These are phyloP conservation scores for Sphaeridia pumilis DNA, from an alignment of 2,888 invertebrate species.

Conservation along the genomic window DNA sequence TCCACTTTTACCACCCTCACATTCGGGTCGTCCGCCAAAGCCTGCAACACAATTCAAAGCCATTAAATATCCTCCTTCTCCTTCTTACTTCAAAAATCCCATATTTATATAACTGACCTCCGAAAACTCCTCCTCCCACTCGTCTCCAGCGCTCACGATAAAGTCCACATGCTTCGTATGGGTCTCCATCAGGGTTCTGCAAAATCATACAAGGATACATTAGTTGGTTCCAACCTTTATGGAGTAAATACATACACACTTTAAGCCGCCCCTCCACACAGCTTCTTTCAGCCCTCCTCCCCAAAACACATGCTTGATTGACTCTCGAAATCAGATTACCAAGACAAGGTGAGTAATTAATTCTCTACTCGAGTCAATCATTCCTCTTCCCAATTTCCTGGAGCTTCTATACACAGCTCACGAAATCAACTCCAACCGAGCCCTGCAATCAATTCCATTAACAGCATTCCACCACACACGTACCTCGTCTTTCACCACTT, in stretches of 20 bases:
- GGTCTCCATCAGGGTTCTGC: conserved; percentile 12
- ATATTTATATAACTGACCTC: conserved; percentile 19
- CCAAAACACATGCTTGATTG: background rate
- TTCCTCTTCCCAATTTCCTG: no score
- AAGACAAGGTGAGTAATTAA: background rate
- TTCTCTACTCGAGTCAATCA: no score
- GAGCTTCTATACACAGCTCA: no score
- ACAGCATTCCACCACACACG: no score
- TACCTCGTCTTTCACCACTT: no score
- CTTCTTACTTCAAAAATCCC: background rate
- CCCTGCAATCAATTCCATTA: no score
- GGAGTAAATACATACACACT: background rate
- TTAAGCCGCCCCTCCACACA: background rate
- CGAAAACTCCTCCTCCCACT: conserved; percentile 22
- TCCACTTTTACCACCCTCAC: conserved; percentile 14
- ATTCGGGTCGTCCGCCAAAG: conserved; percentile 25
- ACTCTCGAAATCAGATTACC: background rate
- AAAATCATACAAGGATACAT: background rate
- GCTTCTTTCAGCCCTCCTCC: background rate
- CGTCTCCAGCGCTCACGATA: conserved; percentile 9
- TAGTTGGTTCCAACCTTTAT: no score
- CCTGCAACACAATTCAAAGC: conserved; percentile 11
- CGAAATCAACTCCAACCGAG: no score
- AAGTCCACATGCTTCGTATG: conserved; percentile 16
- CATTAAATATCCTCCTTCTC: background rate